phyloP scores from a whole-genome alignment of 2,888 invertebrate genomes.

The Anaspis maculata region DNA sequence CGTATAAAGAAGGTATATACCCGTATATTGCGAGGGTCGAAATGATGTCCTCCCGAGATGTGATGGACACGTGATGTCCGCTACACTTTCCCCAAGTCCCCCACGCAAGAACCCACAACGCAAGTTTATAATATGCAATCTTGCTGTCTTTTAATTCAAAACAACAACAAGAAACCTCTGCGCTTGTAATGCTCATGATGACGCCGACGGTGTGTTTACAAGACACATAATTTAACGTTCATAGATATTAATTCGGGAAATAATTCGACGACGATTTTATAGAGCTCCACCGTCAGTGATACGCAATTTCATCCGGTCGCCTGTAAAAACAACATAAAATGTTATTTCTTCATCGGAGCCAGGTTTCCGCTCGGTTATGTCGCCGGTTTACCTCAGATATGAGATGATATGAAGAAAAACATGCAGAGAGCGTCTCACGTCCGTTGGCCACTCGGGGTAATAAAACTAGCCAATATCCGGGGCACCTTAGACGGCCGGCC shows the following conservation, averaged over 20 bases:
- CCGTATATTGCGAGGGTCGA: slow-evolving; percentile 12
- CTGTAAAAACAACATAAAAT: slow-evolving; percentile 41
- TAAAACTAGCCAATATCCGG: slow-evolving; percentile 45
- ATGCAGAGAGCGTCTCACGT: slow-evolving; percentile 34
- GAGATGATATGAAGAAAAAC: slow-evolving; percentile 29
- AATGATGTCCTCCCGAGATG: too few species aligned
- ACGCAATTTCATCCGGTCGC: slow-evolving; percentile 36
- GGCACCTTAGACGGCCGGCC: slow-evolving; percentile 29
- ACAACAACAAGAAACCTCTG: too few species aligned
- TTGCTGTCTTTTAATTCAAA: too few species aligned
- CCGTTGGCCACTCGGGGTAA: slow-evolving; percentile 39
- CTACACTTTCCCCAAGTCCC: too few species aligned
- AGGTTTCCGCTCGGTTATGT: slow-evolving; percentile 36
- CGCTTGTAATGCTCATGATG: too few species aligned
- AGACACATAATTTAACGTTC: slow-evolving; percentile 26
- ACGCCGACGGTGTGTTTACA: not conserved
- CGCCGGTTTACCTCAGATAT: slow-evolving; percentile 33
- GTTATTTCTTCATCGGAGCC: slow-evolving; percentile 43
- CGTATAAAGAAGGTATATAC: slow-evolving; percentile 24
- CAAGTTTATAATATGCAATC: too few species aligned
- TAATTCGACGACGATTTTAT: slow-evolving; percentile 32
- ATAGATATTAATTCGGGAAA: slow-evolving; percentile 32
- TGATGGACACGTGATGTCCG: too few species aligned
- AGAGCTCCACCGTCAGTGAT: slow-evolving; percentile 16
- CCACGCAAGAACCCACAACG: too few species aligned